phyloP scores from a whole-genome alignment of 1,140 invertebrate genomes.

The Fopius arisanus region DNA sequence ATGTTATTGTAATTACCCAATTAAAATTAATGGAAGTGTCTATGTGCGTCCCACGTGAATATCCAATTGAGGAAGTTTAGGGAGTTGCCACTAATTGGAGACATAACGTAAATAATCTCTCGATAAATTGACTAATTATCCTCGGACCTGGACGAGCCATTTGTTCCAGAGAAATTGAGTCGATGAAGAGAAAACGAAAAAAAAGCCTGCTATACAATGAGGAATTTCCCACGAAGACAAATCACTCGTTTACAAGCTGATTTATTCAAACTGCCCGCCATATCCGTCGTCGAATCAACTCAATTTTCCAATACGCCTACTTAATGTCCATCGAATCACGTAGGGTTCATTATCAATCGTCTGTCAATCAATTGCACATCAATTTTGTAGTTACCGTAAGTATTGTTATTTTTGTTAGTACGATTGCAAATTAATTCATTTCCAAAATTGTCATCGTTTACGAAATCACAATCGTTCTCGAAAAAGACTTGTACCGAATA shows the following conservation, averaged over 20 bases:
- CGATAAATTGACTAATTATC: neutral
- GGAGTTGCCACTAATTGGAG: neutral
- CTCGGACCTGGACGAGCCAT: neutral
- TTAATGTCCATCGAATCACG: neutral
- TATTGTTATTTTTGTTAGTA: neutral
- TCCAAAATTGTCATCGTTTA: no score
- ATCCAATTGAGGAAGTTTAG: neutral
- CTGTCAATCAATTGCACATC: neutral
- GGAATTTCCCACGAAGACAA: slow-evolving; percentile 13
- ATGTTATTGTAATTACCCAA: neutral
- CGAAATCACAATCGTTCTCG: no score
- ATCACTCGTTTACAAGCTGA: neutral
- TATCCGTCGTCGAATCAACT: neutral
- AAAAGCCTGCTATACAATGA: neutral
- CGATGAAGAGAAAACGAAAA: neutral
- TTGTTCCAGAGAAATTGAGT: neutral
- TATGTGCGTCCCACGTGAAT: neutral
- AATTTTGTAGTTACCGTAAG: neutral
- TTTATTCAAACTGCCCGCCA: slow-evolving; percentile 5
- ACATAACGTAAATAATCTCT: neutral
- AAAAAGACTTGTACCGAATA: no score
- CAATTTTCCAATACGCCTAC: slow-evolving; percentile 7
- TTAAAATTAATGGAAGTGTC: neutral
- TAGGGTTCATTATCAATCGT: neutral
- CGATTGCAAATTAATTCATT: neutral